Evolutionary conservation across 1,140 invertebrate genomes (phyloP).

Genomic region (Aphelinus certus): DNA sequence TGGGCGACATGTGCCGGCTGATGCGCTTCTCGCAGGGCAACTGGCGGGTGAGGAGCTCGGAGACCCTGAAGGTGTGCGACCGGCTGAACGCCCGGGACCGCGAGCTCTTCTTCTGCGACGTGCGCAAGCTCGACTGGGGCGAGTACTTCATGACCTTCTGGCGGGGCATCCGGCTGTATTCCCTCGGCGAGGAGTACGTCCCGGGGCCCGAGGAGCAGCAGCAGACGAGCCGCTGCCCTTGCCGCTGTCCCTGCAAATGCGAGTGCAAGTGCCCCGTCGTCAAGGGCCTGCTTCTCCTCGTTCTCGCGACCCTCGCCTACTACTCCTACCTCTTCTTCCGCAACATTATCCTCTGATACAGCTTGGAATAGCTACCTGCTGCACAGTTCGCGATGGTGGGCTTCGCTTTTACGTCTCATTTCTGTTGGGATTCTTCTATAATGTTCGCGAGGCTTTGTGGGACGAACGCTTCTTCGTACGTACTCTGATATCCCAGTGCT

Average conservation of each 20-base stretch:
- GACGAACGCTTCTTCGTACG: no score
- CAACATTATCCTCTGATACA: no score
- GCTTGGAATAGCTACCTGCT: no score
- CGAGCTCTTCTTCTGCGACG: constrained; percentile 70
- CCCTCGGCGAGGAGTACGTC: background rate
- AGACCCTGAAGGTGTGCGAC: constrained; percentile 64
- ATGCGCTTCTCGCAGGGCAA: constrained; percentile 66
- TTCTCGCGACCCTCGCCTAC: background rate
- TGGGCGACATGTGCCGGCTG: constrained; percentile 44
- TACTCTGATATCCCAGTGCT: no score
- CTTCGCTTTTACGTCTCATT: no score
- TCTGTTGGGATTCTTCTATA: background rate
- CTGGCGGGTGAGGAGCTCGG: constrained; percentile 67
- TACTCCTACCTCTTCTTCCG: background rate
- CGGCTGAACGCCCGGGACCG: constrained; percentile 68
- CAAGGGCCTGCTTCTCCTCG: background rate
- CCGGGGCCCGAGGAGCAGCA: background rate
- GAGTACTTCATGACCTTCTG: constrained; percentile 70
- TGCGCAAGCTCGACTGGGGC: constrained; percentile 69
- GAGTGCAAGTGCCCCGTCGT: background rate
- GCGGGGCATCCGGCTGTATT: constrained; percentile 68
- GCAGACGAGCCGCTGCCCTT: background rate
- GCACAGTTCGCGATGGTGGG: no score
- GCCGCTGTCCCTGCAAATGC: constrained; percentile 11
- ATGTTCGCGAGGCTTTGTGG: background rate